Conservation (phyloP, 2,113 vertebrate genomes). For the Baryphthengus martii region DNA sequence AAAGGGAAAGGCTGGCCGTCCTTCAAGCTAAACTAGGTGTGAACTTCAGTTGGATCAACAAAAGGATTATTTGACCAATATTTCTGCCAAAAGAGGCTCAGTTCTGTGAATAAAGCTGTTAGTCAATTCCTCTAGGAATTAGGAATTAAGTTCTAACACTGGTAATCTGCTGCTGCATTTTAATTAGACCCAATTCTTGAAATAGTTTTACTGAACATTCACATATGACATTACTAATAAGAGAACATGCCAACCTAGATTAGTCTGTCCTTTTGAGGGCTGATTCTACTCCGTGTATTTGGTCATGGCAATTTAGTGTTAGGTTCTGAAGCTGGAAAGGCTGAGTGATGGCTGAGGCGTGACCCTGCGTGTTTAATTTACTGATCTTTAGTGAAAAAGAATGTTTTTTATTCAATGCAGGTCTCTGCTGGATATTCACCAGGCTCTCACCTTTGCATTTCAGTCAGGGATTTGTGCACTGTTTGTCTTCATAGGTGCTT, state of each 20-base stretch:
- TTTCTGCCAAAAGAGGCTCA: neutral
- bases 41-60: neutral
- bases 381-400: neutral
- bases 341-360: no score
- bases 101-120: neutral
- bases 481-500: neutral
- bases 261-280: neutral
- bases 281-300: neutral
- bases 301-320: neutral
- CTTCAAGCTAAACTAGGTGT: neutral
- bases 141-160: neutral
- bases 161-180: neutral
- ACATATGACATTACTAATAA: neutral
- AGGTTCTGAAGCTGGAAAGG: no score
- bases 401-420: accelerated
- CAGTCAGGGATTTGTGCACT: neutral
- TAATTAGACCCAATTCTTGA: neutral
- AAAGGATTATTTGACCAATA: neutral
- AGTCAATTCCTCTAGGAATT: neutral
- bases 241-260: neutral
- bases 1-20: neutral
- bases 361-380: slow-evolving; percentile 14
- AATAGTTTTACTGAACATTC: neutral
- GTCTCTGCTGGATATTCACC: neutral
- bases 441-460: neutral